phyloP scores from a whole-genome alignment of 2,888 invertebrate genomes.

The Caenorhabditis sp. region DNA sequence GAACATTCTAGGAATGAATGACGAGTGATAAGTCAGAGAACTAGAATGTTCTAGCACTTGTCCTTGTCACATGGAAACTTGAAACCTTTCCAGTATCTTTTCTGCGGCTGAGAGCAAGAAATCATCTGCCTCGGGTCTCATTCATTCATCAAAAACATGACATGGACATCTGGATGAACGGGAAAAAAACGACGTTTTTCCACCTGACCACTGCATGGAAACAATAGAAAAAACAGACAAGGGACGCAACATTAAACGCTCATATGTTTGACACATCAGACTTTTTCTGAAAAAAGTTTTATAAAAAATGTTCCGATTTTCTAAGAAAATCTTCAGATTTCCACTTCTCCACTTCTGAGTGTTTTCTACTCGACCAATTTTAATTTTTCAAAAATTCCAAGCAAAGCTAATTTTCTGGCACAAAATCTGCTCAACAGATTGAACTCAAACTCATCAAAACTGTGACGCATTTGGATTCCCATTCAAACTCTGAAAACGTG shows the following conservation, averaged over 20 bases:
- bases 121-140: constrained; percentile 14
- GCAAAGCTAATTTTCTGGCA: no score
- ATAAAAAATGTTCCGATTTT: no score
- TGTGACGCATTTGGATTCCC: neutral
- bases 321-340: neutral
- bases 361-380: no score
- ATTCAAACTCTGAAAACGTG: constrained; percentile 30
- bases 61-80: constrained; percentile 22
- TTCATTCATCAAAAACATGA: constrained; percentile 50
- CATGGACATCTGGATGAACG: constrained; percentile 21
- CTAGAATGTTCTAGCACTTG: no score
- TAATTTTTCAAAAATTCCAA: no score
- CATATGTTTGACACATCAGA: no score
- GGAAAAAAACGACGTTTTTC: constrained; percentile 16
- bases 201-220: constrained; percentile 44
- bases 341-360: neutral
- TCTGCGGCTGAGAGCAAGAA: constrained; percentile 26
- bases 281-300: no score
- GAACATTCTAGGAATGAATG: constrained; percentile 4
- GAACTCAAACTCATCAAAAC: neutral
- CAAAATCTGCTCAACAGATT: no score
- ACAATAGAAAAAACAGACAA: no score
- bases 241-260: no score
- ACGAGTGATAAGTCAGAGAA: no score
- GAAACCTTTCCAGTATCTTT: constrained; percentile 24